Evolutionary conservation across 2,797 vertebrate species (phyloP).

Genomic region (Peromyscus nudipes): DNA sequence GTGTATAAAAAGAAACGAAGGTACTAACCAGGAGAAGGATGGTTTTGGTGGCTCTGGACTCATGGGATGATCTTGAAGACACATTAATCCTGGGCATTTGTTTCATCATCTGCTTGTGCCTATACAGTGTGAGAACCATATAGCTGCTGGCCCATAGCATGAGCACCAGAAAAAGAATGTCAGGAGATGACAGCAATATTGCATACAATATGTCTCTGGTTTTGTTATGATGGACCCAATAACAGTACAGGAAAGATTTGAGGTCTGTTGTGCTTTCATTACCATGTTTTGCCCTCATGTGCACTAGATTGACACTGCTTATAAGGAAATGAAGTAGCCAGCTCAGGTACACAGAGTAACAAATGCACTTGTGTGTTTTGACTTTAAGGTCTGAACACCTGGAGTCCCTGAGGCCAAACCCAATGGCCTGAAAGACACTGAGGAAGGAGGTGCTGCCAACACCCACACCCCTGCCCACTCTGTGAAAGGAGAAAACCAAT

Average conservation of each 20-base stretch:
- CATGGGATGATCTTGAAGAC: neutral
- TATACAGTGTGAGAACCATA: neutral
- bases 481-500: neutral
- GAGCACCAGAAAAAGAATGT: neutral
- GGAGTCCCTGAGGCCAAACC: neutral
- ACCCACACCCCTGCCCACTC: neutral
- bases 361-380: neutral
- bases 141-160: neutral
- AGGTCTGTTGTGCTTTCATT: neutral
- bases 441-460: neutral
- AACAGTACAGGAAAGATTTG: neutral
- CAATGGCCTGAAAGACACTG: slow-evolving; percentile 19
- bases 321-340: neutral
- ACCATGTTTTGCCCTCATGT: neutral
- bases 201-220: neutral
- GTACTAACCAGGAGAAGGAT: neutral
- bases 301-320: neutral
- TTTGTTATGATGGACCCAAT: neutral
- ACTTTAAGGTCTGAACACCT: neutral
- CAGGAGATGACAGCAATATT: neutral
- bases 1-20: neutral
- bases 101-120: neutral
- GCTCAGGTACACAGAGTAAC: neutral
- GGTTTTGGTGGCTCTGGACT: neutral
- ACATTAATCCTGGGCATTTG: neutral